Evolutionary conservation across 2,113 vertebrate genomes (phyloP).

Genomic region (Turdus rufiventris): DNA sequence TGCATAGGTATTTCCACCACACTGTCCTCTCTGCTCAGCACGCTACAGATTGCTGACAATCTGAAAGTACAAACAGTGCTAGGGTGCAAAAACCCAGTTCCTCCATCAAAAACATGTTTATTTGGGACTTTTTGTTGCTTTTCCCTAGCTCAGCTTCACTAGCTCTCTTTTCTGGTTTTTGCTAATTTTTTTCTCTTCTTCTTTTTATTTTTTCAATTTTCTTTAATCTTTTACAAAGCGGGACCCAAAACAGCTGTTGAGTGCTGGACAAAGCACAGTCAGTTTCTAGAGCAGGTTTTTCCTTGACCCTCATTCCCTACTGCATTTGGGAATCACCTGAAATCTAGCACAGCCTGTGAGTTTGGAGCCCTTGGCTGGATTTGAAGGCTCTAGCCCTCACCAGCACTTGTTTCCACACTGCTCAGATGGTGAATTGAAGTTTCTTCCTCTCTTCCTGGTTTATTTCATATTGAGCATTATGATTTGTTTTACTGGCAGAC

Average conservation of each 20-base stretch:
- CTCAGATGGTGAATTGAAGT: neutral
- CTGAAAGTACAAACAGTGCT: neutral
- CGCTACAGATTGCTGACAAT: neutral
- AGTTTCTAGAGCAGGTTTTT: neutral
- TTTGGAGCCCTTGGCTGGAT: neutral
- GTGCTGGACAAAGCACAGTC: neutral
- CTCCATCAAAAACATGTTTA: neutral
- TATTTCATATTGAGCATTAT: neutral
- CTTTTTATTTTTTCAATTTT: neutral
- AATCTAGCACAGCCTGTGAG: neutral
- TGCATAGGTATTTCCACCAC: conserved; percentile 41
- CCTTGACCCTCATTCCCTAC: neutral
- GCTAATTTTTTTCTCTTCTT: no score
- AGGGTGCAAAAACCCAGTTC: neutral
- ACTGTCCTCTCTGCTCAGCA: neutral
- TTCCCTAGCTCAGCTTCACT: neutral
- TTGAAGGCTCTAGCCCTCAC: neutral
- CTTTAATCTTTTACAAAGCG: neutral
- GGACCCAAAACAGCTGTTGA: neutral
- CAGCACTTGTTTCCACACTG: neutral
- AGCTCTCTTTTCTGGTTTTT: rapidly evolving
- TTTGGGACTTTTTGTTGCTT: neutral
- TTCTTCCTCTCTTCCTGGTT: neutral
- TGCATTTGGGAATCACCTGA: neutral
- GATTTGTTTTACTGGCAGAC: neutral